Base-by-base conservation (phyloP, 2,888 invertebrate genomes). In the Eristalinus aeneus region DNA sequence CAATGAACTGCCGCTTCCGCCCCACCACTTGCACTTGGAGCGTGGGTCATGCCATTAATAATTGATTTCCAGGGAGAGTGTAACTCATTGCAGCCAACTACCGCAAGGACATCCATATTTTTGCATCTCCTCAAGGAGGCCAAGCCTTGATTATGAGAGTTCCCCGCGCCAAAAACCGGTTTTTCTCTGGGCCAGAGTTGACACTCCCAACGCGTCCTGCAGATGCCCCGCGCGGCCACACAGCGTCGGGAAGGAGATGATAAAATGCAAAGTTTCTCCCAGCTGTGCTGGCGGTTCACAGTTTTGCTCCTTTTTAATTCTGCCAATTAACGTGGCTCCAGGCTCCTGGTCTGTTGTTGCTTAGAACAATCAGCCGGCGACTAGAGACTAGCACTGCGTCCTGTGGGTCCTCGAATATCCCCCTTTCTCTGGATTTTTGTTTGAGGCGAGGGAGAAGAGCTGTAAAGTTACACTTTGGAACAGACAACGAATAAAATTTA, bases 401-500 rank as follows among this genome's bases (percentile, higher is more conserved):
- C 27, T 12, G n/a, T 31, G 31, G 56, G 65, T 22, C 2, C 3
- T 32, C 11, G 39, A 64, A 39, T 81, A 39, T 68, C 60, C 46
- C 36, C 32, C 20, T 46, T 60, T 0, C n/a, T 53, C 60, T 8
- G 72, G 27, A 12, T 64, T 36, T 68, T 74, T 79, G 69, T 69
- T 71, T 32, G 64, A 54, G 61, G 27, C 27, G 6, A 16, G 64
- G 63, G 56, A 22, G 36, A 64, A 81, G 72, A 76, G 77, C 82
- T 81, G 67, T 74, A 82, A 86, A 86, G 82, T 78, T 78, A 86
- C 86, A 77, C 73, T 82, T 86, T 81, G 77, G 80, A 86, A 82
- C 77, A 82, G 77, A 74, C 74, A 82, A 65, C 61, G 69, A 86
- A 77, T 86, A 86, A 86, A 86, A 86, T 86, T 86, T 86, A 86